phyloP scores from a whole-genome alignment of 2,113 vertebrate species.

The Barbus barbus region DNA sequence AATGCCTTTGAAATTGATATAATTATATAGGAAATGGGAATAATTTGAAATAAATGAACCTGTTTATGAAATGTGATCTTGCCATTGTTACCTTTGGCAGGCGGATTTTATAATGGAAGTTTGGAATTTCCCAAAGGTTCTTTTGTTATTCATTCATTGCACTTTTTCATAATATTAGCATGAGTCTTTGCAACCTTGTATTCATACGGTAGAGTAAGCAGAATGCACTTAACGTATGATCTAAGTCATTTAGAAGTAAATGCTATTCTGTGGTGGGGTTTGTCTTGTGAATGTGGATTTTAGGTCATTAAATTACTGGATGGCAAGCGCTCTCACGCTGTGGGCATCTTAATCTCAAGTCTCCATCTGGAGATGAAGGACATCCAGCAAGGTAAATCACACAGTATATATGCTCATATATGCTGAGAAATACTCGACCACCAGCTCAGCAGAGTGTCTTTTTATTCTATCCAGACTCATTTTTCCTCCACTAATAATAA shows the following conservation, averaged over 20 bases:
- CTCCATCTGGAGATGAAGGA: slow-evolving; percentile 98
- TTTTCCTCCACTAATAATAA: not conserved
- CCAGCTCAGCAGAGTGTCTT: not conserved
- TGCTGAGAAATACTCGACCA: not conserved
- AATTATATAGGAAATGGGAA: slow-evolving; percentile 42
- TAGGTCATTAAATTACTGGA: slow-evolving; percentile 94
- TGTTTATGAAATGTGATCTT: slow-evolving; percentile 46
- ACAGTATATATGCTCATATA: not conserved
- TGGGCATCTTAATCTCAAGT: slow-evolving; percentile 97
- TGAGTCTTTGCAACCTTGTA: not conserved
- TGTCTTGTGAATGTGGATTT: not conserved
- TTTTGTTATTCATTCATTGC: slow-evolving; percentile 3
- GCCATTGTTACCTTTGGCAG: slow-evolving; percentile 34
- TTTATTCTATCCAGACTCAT: slow-evolving; percentile 3
- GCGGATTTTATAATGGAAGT: not conserved
- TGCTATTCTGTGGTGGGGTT: not conserved
- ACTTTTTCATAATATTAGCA: not conserved
- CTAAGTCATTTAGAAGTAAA: not conserved
- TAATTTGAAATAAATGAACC: slow-evolving; percentile 36
- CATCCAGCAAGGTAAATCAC: slow-evolving; percentile 87
- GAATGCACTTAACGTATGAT: not conserved
- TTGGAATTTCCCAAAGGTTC: slow-evolving; percentile 14
- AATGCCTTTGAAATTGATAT: slow-evolving; percentile 36
- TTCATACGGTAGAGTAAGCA: not conserved
- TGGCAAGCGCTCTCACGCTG: slow-evolving; percentile 91